Evolutionary conservation across 2,888 invertebrate species (phyloP).

Genomic region (Meghimatium bilineatum): DNA sequence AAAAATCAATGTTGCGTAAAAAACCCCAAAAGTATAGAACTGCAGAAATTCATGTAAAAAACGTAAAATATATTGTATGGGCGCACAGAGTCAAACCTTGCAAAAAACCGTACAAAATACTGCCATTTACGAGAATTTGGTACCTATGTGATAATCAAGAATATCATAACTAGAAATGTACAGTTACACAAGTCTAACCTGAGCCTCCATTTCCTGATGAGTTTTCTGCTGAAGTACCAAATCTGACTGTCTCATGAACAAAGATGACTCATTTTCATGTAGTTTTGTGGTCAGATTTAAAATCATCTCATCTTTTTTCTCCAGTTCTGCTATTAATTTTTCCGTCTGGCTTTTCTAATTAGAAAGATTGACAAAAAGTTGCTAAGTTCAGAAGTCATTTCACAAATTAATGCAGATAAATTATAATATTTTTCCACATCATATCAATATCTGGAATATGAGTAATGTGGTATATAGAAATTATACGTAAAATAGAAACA

Average conservation of each 20-base stretch:
- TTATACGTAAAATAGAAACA: no score
- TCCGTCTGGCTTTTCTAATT: slow-evolving; percentile 51
- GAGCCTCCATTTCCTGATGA: slow-evolving; percentile 51
- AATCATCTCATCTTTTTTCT: slow-evolving; percentile 62
- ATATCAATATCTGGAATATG: background rate
- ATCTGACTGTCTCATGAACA: slow-evolving; percentile 63
- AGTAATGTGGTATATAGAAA: no score
- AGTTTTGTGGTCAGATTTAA: slow-evolving; percentile 59
- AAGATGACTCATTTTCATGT: slow-evolving; percentile 60
- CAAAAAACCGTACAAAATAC: no score
- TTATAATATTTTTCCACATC: background rate
- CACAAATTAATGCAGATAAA: background rate
- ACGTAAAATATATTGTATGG: no score
- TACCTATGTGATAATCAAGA: no score
- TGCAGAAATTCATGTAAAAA: no score
- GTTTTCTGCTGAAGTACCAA: slow-evolving; percentile 64
- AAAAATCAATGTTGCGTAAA: no score
- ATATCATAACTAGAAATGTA: no score
- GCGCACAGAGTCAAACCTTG: no score
- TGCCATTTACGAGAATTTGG: no score
- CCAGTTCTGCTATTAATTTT: slow-evolving; percentile 61
- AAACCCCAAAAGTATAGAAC: no score
- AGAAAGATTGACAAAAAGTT: background rate
- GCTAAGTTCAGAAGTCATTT: background rate
- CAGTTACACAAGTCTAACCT: slow-evolving; percentile 52